Conservation (phyloP, 1,140 invertebrate species). For the Xylocopa sonorina region DNA sequence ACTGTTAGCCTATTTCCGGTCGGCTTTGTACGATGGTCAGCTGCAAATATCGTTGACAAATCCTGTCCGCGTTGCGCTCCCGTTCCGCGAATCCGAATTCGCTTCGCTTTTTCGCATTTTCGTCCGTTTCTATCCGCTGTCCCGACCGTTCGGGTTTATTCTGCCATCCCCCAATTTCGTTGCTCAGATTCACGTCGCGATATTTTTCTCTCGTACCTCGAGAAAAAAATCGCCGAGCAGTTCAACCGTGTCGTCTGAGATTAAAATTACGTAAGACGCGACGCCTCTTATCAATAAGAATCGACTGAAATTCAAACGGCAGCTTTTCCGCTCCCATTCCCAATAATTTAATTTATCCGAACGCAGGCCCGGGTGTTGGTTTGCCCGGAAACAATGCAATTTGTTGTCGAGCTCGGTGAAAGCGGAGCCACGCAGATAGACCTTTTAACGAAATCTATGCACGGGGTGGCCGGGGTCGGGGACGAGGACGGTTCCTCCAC, state of each 20-base stretch:
- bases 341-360: constrained; percentile 42
- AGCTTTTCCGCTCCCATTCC: not conserved
- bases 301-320: not conserved
- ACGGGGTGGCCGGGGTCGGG: not conserved
- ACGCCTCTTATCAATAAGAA: constrained; percentile 15
- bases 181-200: too few species aligned
- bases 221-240: too few species aligned
- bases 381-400: constrained; percentile 34
- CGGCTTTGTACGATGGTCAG: constrained; percentile 26
- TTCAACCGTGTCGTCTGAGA: too few species aligned
- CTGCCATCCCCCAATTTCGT: not conserved
- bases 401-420: constrained; percentile 8
- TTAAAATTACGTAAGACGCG: too few species aligned
- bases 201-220: too few species aligned
- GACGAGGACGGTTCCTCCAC: not conserved
- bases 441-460: constrained; percentile 19
- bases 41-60: constrained; percentile 35
- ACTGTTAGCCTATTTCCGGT: constrained; percentile 33
- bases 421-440: not conserved
- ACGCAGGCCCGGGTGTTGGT: constrained; percentile 17
- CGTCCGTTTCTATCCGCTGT: too few species aligned
- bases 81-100: not conserved
- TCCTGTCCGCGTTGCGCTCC: not conserved
- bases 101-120: not conserved
- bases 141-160: not conserved